Evolutionary conservation across 2,113 vertebrate genomes (phyloP).

Genomic region (Dendropsophus ebraccatus): DNA sequence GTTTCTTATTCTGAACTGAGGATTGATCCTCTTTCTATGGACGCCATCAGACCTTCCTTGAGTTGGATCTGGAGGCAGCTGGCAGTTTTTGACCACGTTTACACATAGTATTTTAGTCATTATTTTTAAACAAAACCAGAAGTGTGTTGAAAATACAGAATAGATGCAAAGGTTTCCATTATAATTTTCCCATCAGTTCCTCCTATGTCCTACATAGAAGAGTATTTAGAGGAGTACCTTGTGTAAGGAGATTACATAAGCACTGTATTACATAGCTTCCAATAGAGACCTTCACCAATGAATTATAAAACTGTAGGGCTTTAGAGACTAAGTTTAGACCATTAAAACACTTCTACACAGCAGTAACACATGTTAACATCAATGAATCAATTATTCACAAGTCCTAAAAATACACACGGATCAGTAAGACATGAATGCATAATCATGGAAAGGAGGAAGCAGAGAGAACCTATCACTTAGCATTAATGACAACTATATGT

Average conservation of each 20-base stretch:
- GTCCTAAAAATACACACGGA: not conserved
- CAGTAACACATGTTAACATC: constrained; percentile 3
- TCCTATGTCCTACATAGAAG: not conserved
- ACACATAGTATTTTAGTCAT: too few species aligned
- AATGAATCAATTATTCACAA: not conserved
- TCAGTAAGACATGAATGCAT: not conserved
- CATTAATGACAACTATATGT: not conserved
- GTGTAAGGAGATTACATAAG: not conserved
- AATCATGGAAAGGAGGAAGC: not conserved
- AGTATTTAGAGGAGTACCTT: not conserved
- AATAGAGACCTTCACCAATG: not conserved
- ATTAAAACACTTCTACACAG: not conserved
- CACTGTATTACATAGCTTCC: not conserved
- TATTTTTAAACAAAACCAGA: too few species aligned
- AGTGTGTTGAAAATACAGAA: too few species aligned
- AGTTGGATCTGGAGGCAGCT: too few species aligned
- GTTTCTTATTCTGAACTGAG: too few species aligned
- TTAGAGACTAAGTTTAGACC: too few species aligned
- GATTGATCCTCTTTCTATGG: too few species aligned
- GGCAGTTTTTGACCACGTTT: too few species aligned
- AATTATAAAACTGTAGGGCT: not conserved
- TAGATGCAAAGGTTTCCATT: too few species aligned
- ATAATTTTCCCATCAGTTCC: too few species aligned
- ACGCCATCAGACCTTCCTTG: too few species aligned
- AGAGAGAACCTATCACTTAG: not conserved